Base-by-base conservation (phyloP, 2,797 vertebrate species). In the Scarus forsteni region DNA sequence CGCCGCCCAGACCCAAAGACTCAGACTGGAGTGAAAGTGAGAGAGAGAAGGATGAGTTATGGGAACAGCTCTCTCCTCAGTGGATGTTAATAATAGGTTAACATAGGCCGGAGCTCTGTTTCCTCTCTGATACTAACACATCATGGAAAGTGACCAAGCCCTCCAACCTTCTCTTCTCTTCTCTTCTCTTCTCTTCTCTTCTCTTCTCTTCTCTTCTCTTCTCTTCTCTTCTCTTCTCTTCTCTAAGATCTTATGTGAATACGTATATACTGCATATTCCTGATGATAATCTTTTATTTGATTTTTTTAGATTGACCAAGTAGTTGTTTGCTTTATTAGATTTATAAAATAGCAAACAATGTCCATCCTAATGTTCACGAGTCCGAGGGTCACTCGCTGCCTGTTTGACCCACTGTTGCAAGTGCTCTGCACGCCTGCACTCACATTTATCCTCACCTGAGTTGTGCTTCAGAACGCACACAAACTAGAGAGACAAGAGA, bases 11-110 rank as follows among this genome's bases (percentile, higher is more conserved):
- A 73, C 74, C 81, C 75, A 84, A 56, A 87, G 86, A 90, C 70
- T 63, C 62, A 70, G 59, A 75, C 77, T 15, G 44, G 11, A 70
- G 46, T 18, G 45, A 60, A 38, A 50, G 72, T 76, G 70, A 69
- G 56, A 57, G 61, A 60, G 19, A 34, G 50, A 16, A 70, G 70
- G 53, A 45, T 50, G 3, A 44, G 59, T 77, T 77, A 57, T 89
- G 88, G 84, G 86, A 93, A 88, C 77, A 10, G 49, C 54, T 76
- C 73, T 79, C 60, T 61, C 78, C 35, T 75, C 63, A 55, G 54
- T 82, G 72, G 71, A 89, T 65, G 85, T 85, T 88, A 88, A 85
- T 80, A 87, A 86, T 66, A 83, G 83, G 86, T 81, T 84, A 73
- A 77, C 73, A 48, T 58, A 49, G 70, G 52, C 53, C 75, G 72